phyloP scores from a whole-genome alignment of 2,797 vertebrate species.

The Synanceia verrucosa region DNA sequence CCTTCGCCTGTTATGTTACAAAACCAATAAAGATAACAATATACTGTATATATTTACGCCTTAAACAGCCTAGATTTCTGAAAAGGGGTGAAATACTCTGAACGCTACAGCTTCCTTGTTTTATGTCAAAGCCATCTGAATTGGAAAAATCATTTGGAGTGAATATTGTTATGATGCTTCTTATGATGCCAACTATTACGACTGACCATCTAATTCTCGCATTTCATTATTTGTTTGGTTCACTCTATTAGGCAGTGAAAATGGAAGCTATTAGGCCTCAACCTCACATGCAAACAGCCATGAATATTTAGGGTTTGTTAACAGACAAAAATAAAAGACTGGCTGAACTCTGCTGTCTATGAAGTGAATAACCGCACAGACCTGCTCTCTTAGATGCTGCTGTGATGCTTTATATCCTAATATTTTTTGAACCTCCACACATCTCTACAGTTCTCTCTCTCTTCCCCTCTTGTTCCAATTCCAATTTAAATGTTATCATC shows the following conservation, averaged over 20 bases:
- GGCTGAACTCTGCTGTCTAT: not conserved
- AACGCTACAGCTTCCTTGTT: not conserved
- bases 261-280: conserved; percentile 16
- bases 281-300: conserved; percentile 29
- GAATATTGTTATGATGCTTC: conserved; percentile 16
- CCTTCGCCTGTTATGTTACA: not conserved
- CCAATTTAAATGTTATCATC: conserved; percentile 34
- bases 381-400: not conserved
- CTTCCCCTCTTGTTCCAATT: conserved; percentile 16
- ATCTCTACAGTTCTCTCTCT: conserved; percentile 10
- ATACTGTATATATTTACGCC: rapidly evolving
- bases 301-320: conserved; percentile 47
- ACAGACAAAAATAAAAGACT: conserved; percentile 16
- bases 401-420: not conserved
- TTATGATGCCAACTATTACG: conserved; percentile 28
- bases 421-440: conserved; percentile 1
- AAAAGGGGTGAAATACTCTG: not conserved
- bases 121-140: conserved; percentile 1
- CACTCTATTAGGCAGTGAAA: conserved; percentile 36
- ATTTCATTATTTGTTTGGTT: conserved; percentile 28
- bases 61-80: not conserved
- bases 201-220: conserved; percentile 20
- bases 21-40: not conserved
- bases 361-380: not conserved
- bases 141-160: conserved; percentile 11